These are phyloP conservation scores for Agrenia bidenticulata DNA, from an alignment of 2,888 invertebrate species.

Conservation along the genomic window DNA sequence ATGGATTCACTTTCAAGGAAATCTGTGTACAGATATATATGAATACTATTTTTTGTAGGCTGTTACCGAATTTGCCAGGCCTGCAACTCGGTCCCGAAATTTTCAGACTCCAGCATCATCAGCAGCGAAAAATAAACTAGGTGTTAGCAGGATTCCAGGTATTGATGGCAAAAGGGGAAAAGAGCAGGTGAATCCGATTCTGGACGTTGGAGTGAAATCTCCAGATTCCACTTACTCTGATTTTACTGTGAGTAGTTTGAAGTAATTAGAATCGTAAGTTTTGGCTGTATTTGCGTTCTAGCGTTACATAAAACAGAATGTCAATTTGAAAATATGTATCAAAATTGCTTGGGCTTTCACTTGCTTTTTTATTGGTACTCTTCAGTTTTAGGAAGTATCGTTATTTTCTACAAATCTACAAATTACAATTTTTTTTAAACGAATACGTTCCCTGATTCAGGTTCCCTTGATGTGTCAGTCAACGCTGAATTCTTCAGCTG, in stretches of 20 bases:
- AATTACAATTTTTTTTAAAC: background rate
- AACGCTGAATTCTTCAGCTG: constrained; percentile 34
- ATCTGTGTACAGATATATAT: background rate
- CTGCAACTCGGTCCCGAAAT: background rate
- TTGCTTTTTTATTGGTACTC: no score
- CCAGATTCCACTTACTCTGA: constrained; percentile 35
- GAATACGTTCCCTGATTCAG: constrained; percentile 18
- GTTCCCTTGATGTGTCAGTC: constrained; percentile 38
- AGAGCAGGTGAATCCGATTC: constrained; percentile 14
- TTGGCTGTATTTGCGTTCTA: no score
- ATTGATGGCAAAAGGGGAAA: background rate
- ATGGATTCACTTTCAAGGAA: background rate
- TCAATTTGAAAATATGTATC: no score
- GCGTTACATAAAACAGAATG: no score
- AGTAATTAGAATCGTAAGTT: background rate
- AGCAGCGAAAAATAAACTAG: no score
- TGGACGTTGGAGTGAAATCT: constrained; percentile 13
- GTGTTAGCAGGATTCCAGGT: constrained; percentile 2
- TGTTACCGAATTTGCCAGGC: background rate
- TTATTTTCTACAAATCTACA: no score
- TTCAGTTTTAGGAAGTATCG: no score
- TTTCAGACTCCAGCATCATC: background rate
- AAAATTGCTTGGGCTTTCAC: no score
- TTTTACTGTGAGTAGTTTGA: constrained; percentile 30
- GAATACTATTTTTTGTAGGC: background rate